Evolutionary conservation across 2,888 invertebrate genomes (phyloP).

Genomic region (Latheticus oryzae): DNA sequence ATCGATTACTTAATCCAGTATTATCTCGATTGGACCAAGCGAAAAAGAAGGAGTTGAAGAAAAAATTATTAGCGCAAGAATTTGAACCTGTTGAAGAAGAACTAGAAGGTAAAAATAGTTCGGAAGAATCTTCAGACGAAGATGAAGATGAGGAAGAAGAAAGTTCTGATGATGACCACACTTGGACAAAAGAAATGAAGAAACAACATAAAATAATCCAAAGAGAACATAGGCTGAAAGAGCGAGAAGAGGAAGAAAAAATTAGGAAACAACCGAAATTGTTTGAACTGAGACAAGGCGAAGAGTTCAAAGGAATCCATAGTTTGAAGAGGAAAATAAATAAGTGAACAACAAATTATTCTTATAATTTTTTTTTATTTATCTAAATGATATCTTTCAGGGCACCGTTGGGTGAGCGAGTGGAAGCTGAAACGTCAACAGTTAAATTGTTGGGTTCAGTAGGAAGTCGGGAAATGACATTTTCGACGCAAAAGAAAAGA

Average conservation of each 20-base stretch:
- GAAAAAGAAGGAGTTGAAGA: slow-evolving; percentile 72
- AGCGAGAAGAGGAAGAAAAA: slow-evolving; percentile 59
- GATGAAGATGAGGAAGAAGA: slow-evolving; percentile 50
- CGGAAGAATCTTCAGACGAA: slow-evolving; percentile 62
- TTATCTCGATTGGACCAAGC: slow-evolving; percentile 83
- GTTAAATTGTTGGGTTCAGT: slow-evolving; percentile 70
- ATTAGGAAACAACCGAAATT: slow-evolving; percentile 68
- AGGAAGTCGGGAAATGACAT: slow-evolving; percentile 85
- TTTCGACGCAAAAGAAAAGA: slow-evolving; percentile 72
- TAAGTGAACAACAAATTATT: slow-evolving; percentile 64
- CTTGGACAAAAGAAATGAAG: slow-evolving; percentile 84
- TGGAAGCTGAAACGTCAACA: slow-evolving; percentile 71
- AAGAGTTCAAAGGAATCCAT: slow-evolving; percentile 70
- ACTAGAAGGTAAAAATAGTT: slow-evolving; percentile 64
- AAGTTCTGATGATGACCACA: slow-evolving; percentile 81
- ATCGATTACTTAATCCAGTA: slow-evolving; percentile 87
- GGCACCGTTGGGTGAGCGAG: slow-evolving; percentile 78
- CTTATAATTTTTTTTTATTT: too few relatives aligned
- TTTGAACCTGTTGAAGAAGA: slow-evolving; percentile 65
- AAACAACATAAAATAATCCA: slow-evolving; percentile 78
- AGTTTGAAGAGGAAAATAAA: slow-evolving; percentile 68
- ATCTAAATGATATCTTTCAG: slow-evolving; percentile 65
- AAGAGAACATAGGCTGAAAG: slow-evolving; percentile 66
- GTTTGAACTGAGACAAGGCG: slow-evolving; percentile 72
- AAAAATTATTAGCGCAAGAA: slow-evolving; percentile 69